Conservation (phyloP, 2,113 vertebrate genomes). For the Hemichromis elongatus region DNA sequence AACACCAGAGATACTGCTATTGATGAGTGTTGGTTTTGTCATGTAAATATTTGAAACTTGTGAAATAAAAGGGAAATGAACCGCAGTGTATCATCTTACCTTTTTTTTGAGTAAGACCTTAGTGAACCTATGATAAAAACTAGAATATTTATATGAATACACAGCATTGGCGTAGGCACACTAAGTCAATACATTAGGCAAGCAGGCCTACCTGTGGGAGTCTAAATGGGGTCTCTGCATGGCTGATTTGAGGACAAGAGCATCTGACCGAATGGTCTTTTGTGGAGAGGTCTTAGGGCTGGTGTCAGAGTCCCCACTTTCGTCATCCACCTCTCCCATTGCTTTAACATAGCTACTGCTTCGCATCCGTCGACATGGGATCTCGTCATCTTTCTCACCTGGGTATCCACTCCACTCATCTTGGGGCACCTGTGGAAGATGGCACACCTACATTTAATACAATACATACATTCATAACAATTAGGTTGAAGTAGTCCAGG, state of each 20-base stretch:
- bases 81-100: background rate
- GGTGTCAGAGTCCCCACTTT: slow-evolving; percentile 92
- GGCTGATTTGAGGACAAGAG: slow-evolving; percentile 85
- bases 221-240: slow-evolving; percentile 87
- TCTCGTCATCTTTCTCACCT: slow-evolving; percentile 88
- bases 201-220: slow-evolving; percentile 82
- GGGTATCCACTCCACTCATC: slow-evolving; percentile 95
- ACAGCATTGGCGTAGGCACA: background rate
- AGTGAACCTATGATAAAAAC: background rate
- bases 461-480: background rate
- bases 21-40: background rate
- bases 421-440: slow-evolving; percentile 86
- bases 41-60: background rate
- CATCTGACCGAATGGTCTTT: slow-evolving; percentile 81
- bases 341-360: slow-evolving; percentile 99
- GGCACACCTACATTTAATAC: background rate
- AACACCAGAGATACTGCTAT: background rate
- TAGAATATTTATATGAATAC: background rate
- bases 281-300: slow-evolving; percentile 92
- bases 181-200: background rate
- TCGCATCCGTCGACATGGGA: slow-evolving; percentile 93
- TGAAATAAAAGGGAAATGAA: background rate
- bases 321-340: slow-evolving; percentile 91
- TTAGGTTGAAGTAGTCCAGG: background rate
- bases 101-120: background rate